A percentile compares a stretch with the other conserved stretches of the same genome.
Conservation (phyloP, 2,113 vertebrate species). For the Tympanuchus pallidicinctus region DNA sequence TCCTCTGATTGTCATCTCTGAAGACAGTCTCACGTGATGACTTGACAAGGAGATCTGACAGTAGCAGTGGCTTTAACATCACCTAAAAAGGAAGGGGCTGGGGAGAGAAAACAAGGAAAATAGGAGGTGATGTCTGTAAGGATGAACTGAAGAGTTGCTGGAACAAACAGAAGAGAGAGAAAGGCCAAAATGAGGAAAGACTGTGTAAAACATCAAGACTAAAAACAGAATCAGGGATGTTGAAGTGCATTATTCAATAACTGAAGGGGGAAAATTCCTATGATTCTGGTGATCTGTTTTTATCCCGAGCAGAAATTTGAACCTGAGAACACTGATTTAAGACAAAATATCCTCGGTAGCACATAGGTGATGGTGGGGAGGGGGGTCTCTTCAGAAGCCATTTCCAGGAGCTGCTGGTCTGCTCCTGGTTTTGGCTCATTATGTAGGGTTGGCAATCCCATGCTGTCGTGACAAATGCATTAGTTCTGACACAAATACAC, state of each 20-base stretch:
- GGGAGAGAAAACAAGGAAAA: neutral
- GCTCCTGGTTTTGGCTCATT: neutral
- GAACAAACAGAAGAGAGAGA: neutral
- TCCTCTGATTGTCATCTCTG: neutral
- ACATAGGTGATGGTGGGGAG: neutral
- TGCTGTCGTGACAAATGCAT: neutral
- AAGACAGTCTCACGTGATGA: neutral
- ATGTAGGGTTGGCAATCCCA: neutral
- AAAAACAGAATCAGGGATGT: neutral
- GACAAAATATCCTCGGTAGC: neutral
- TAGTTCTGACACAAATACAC: neutral
- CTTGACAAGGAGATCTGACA: neutral
- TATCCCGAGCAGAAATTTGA: neutral
- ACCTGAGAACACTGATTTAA: neutral
- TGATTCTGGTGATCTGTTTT: neutral
- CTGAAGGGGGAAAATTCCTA: accelerated
- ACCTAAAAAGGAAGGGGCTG: neutral
- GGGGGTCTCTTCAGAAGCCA: neutral
- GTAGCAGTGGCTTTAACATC: neutral
- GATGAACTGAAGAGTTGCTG: neutral
- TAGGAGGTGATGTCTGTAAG: neutral
- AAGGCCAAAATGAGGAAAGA: neutral
- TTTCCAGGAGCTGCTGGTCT: neutral
- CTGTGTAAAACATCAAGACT: neutral
- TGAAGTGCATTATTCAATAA: neutral